Evolutionary conservation across 2,113 vertebrate species (phyloP), one percentile per base, ranked within the genome.

Genomic region (Psilopogon haemacephalus): DNA sequence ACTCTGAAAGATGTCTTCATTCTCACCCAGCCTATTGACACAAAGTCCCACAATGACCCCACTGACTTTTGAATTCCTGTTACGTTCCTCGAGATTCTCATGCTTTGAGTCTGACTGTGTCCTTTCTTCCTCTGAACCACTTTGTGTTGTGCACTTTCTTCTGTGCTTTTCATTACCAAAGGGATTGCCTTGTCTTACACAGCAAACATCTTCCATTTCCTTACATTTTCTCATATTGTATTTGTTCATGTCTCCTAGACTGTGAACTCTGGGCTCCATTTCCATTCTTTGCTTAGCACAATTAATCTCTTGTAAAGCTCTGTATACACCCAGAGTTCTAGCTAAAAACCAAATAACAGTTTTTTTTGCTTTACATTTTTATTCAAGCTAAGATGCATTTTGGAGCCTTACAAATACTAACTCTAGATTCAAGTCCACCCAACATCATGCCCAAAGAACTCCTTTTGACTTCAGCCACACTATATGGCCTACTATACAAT

Each of bases 21-120:
- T 87, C 68, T 86, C 56, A 37, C 46, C 81, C 60, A 56, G 80
- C 69, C 18, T 23, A 2, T 74, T 80, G 62, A 95, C 62, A 80
- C 37, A 74, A 64, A 94, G 23, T 17, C 46, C 69, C 38, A 95
- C 88, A 95, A 89, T 91, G 79, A 90, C 56, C 52, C 46, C 38
- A 90, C 62, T 96, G 93, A 94, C 68, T 93, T 91, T 20, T 48
- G 60, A 92, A 95, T 91, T 92, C 75, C 21, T 19, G n/a, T 85
- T 68, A 71, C 30, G 84, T 89, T 70, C 46, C 60, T 93, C 52
- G 52, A 77, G 75, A 81, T 91, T 92, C 93, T 94, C 91, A 96
- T 21, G 59, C 54, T 86, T 90, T 38, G 70, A 83, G 32, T 52
- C 60, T 91, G 62, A 80, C 94, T 87, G 33, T 65, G 79, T 71